Base-by-base conservation (phyloP, 2,113 vertebrate species). In the Pterophyllum scalare region DNA sequence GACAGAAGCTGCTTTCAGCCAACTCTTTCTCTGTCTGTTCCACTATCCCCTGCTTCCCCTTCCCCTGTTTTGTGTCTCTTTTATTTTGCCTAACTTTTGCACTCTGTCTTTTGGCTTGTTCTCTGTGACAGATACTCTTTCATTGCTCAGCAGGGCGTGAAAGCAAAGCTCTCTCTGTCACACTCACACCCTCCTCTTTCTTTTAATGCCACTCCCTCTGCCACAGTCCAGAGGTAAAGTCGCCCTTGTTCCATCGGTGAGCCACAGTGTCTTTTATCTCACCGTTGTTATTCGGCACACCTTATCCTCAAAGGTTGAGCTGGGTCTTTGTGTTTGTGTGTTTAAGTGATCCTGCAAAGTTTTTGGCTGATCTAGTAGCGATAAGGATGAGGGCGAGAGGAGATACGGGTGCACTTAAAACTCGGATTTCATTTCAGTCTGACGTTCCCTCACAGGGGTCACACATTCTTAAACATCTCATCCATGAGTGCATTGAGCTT, bases 181-280 rank as follows among this genome's bases (percentile, higher is more conserved):
- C 83, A 76, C 88, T 2, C 84, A 84, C 89, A 77, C 78, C 49
- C 91, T 82, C 64, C 77, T 82, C 86, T 87, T 59, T 91, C 75
- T 88, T 43, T 26, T 46, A 77, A 12, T n/a, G 88, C 85, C 90
- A 92, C 93, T 93, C 94, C 90, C 87, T 92, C 85, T 82, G 33
- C 85, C 82, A 92, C 84, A 91, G 92, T 94, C 92, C 92, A 94
- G 92, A 93, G 91, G 92, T 93, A 87, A 86, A 92, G 84, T 88
- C 87, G 80, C 76, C 88, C 67, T 91, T 2, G 17, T 56, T 62
- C 81, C 82, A 87, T 89, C 84, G 83, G 72, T 64, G 12, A 80
- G 77, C 59, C 59, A 49, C 85, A 79, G 74, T 81, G 76, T 89
- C 80, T 78, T 83, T 72, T n/a, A 4, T 20, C 33, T 35, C 20